Evolutionary conservation across 1,140 invertebrate species (phyloP).

Genomic region (Musca vetustissima): DNA sequence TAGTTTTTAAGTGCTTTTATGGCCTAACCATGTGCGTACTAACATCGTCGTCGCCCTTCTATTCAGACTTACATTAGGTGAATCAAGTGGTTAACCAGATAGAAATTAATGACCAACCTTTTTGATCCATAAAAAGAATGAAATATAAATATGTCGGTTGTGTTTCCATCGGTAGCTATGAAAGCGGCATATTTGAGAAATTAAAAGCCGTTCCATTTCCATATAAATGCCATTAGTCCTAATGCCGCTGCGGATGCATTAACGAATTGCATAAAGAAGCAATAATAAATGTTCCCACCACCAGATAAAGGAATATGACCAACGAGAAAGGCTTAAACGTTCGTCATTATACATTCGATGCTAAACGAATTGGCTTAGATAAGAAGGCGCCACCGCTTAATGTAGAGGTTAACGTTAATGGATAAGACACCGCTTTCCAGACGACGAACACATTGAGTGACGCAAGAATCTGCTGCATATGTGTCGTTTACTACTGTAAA

Average conservation of each 20-base stretch:
- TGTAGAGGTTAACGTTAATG: conserved; percentile 1
- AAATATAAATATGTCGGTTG: conserved; percentile 3
- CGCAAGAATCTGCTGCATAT: too few species aligned
- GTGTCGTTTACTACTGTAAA: too few species aligned
- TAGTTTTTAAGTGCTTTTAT: too few species aligned
- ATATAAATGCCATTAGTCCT: neutral
- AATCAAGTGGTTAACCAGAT: neutral
- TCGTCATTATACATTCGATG: neutral
- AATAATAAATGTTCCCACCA: neutral
- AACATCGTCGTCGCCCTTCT: too few species aligned
- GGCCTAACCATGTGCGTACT: too few species aligned
- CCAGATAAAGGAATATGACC: neutral
- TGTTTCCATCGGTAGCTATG: neutral
- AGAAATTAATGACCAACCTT: neutral
- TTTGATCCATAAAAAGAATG: conserved; percentile 3
- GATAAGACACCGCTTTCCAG: neutral
- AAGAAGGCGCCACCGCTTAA: conserved; percentile 5
- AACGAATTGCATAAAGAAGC: neutral
- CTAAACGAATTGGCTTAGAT: conserved; percentile 2
- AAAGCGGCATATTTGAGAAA: neutral
- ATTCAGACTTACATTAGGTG: too few species aligned
- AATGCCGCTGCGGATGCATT: conserved; percentile 5
- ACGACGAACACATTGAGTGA: too few species aligned
- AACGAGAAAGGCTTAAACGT: neutral
- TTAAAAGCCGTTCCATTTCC: conserved; percentile 1